Percentiles rank a stretch among this genome's conserved stretches.
These are phyloP conservation scores for Drosophila parabipectinata DNA, from an alignment of 1,140 invertebrate genomes.

Conservation along the genomic window DNA sequence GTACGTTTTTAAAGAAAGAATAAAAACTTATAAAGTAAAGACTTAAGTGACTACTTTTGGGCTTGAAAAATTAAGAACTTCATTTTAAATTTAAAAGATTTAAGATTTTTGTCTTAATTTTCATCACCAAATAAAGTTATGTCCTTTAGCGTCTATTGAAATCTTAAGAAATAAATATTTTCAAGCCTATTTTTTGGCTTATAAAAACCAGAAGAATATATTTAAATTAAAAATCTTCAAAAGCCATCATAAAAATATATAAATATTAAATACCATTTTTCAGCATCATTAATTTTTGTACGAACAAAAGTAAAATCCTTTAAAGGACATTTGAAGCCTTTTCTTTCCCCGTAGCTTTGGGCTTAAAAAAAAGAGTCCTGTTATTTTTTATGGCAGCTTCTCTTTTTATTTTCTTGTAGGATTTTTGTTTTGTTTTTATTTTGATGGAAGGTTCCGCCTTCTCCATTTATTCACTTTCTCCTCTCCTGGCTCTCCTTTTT, in stretches of 20 bases:
- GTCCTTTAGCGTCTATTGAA: too few relatives aligned
- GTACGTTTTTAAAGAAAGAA: conserved; percentile 58
- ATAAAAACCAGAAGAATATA: not conserved
- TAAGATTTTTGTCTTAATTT: too few relatives aligned
- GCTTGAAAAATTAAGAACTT: not conserved
- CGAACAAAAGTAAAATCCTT: not conserved
- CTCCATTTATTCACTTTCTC: conserved; percentile 2
- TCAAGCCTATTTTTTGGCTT: not conserved
- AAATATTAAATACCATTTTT: not conserved
- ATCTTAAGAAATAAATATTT: too few relatives aligned
- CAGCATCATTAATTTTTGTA: conserved; percentile 7
- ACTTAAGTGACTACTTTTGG: conserved; percentile 4
- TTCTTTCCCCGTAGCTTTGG: conserved; percentile 6
- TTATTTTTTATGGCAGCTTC: conserved; percentile 41
- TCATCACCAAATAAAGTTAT: not conserved
- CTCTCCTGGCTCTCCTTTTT: not conserved
- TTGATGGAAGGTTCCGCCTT: conserved; percentile 5
- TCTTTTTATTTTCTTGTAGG: conserved; percentile 2
- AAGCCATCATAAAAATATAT: not conserved
- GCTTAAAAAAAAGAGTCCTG: conserved; percentile 16
- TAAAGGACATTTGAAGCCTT: conserved; percentile 3
- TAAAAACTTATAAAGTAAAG: conserved; percentile 49
- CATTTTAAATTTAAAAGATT: too few relatives aligned
- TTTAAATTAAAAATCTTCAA: too few relatives aligned
- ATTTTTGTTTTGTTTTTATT: conserved; percentile 9